Base-by-base conservation (phyloP, 2,113 vertebrate genomes). In the Dolichotis patagonum region DNA sequence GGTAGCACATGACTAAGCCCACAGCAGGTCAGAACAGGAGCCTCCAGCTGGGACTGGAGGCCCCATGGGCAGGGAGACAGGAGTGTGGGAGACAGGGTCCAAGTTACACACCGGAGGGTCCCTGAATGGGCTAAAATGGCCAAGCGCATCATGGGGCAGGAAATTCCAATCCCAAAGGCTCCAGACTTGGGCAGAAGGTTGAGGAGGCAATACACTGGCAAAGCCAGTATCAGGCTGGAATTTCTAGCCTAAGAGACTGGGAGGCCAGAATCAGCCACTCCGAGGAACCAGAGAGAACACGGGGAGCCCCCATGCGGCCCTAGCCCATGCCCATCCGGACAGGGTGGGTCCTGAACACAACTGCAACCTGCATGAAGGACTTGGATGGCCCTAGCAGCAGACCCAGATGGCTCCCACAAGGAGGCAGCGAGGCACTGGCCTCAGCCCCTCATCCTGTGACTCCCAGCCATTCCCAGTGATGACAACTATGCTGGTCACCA, bases 91-190 rank as follows among this genome's bases (percentile, higher is more conserved):
- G 65, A 19, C 16, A 7, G 5, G 13, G 63, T 56, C 62, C 22
- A 4, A 28, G 38, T 10, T 12, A 7, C 1, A 3, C 0, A 1
- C 41, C 14, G 7, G 43, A 43, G 28, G 52, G 35, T 30, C n/a
- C 3, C 30, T 4, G 24, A 73, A 63, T 46, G 30, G 28, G 78
- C 77, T 78, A n/a, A 14, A 3, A 3, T 6, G 4, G 82, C 52
- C 3, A 32, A 19, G 46, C 52, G 62, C 12, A n/a, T 6, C 20
- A 1, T 1, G 1, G 49, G 6, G 7, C 38, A 10, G 16, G 28
- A 67, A 26, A 16, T 49, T 85, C 86, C 26, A n/a, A 17, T 8
- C 20, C n/a, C 30, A 28, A 35, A 35, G 35, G 84, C 60, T 88
- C 60, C 4, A 75, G 77, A 60, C 14, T 28, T 2, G 13, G 80